Percentiles rank a stretch among this genome's conserved stretches.
phyloP scores from a whole-genome alignment of 2,797 vertebrate genomes.

The Anniella stebbinsi region DNA sequence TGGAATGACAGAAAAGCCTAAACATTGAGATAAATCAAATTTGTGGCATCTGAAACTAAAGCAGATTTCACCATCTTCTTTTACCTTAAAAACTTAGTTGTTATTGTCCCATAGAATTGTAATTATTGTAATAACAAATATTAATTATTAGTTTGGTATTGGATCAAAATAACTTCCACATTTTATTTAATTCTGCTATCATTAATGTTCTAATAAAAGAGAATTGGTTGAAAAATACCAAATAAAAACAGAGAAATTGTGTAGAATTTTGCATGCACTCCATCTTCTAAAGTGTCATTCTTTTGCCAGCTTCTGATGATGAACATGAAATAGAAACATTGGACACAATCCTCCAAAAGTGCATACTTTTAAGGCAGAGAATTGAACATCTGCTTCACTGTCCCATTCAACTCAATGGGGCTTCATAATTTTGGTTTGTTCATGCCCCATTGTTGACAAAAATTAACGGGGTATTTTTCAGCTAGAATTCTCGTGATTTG shows the following conservation, averaged over 20 bases:
- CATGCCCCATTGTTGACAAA: background rate
- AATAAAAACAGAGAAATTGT: background rate
- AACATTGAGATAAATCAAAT: background rate
- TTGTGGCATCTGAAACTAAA: background rate
- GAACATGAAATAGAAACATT: background rate
- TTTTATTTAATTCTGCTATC: background rate
- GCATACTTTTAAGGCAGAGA: background rate
- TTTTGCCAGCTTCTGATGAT: background rate
- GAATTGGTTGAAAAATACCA: background rate
- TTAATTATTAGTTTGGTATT: background rate
- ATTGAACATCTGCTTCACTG: background rate
- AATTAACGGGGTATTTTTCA: background rate
- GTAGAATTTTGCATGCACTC: background rate
- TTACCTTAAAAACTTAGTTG: background rate
- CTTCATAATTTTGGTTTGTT: background rate
- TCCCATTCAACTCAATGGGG: background rate
- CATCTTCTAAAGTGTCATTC: background rate
- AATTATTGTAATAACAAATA: background rate
- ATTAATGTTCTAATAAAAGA: background rate
- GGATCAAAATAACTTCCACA: background rate
- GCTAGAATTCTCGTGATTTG: slow-evolving; percentile 3
- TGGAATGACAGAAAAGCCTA: background rate
- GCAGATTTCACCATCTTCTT: background rate
- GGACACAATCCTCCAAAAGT: background rate
- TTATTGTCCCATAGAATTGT: background rate